These are phyloP conservation scores for Raja brachyura DNA, from an alignment of 2,113 vertebrate genomes.

Conservation along the genomic window DNA sequence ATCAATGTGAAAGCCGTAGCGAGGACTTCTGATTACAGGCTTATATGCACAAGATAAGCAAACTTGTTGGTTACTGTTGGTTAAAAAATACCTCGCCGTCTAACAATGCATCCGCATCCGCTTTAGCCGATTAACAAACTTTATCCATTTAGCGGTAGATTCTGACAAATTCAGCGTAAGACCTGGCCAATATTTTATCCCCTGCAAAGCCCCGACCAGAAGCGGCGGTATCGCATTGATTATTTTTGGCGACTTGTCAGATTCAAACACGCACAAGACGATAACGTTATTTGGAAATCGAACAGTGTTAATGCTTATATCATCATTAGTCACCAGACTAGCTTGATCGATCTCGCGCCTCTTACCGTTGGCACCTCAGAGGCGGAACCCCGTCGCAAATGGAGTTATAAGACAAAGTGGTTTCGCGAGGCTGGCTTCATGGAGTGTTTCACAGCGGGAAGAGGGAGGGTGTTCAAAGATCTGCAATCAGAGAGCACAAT, in stretches of 20 bases:
- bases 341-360: too few species aligned
- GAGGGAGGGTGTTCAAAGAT: too few species aligned
- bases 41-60: neutral
- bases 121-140: neutral
- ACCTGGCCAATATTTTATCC: neutral
- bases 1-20: neutral
- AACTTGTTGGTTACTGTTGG: too few species aligned
- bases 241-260: neutral
- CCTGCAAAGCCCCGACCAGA: neutral
- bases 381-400: too few species aligned
- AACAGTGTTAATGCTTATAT: neutral
- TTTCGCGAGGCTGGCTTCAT: too few species aligned
- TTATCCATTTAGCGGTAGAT: neutral
- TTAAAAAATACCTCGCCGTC: neutral
- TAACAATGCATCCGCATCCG: neutral
- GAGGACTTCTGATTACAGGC: neutral
- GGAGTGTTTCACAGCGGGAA: too few species aligned
- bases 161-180: neutral
- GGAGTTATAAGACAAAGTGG: too few species aligned
- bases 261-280: neutral
- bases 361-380: too few species aligned
- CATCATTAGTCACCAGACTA: too few species aligned
- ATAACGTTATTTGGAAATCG: neutral
- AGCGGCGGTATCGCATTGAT: neutral
- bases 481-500: too few species aligned